A percentile compares a stretch with the other conserved stretches of the same genome.
Evolutionary conservation across 2,113 vertebrate species (phyloP).

Genomic region (Periophthalmodon schlosseri): DNA sequence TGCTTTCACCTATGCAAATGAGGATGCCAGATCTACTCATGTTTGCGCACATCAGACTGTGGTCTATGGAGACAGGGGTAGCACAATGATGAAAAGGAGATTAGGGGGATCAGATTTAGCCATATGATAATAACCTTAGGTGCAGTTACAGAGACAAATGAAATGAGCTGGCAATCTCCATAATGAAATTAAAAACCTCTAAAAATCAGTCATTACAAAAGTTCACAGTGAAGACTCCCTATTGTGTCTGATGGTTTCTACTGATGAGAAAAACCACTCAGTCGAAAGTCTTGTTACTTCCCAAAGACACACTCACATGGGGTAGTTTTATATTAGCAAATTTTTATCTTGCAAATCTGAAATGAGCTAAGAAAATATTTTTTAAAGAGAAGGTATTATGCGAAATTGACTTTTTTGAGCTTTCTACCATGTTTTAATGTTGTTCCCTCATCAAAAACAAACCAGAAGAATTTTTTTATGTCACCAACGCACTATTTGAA

Average conservation of each 20-base stretch:
- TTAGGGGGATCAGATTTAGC: constrained; percentile 22
- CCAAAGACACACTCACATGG: neutral
- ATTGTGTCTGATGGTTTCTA: neutral
- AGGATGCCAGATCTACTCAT: constrained; percentile 32
- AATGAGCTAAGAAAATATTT: neutral
- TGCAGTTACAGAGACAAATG: neutral
- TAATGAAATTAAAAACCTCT: constrained; percentile 12
- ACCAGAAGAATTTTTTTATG: too few species aligned
- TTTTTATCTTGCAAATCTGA: neutral
- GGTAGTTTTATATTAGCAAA: neutral
- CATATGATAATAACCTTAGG: neutral
- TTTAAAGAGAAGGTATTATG: too few species aligned
- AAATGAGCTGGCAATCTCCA: constrained; percentile 6
- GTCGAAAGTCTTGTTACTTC: neutral
- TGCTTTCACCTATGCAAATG: constrained; percentile 40
- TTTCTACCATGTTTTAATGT: too few species aligned
- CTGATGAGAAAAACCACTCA: constrained; percentile 2
- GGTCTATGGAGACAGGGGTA: neutral
- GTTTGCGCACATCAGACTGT: constrained; percentile 19
- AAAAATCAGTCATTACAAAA: neutral
- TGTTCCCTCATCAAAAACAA: too few species aligned
- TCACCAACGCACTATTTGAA: too few species aligned
- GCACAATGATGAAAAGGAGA: constrained; percentile 4
- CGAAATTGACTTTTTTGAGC: too few species aligned
- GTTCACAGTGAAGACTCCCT: neutral